Evolutionary conservation across 2,113 vertebrate genomes (phyloP).

Genomic region (Symphodus melops): DNA sequence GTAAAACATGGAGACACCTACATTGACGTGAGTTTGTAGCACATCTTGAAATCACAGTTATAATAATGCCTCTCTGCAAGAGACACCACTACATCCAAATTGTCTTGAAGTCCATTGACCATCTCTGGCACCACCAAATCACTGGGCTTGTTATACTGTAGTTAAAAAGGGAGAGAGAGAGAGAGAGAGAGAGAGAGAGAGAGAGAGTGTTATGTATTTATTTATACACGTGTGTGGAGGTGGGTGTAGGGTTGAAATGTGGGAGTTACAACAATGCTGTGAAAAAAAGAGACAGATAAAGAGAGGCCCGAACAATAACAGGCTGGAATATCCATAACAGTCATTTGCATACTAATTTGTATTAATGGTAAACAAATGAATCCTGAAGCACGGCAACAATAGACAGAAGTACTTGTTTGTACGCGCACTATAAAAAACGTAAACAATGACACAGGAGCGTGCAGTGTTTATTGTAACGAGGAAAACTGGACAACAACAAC

Average conservation of each 20-base stretch:
- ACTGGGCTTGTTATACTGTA: conserved; percentile 98
- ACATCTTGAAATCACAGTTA: conserved; percentile 99
- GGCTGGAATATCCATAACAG: background rate
- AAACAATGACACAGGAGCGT: background rate
- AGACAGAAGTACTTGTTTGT: background rate
- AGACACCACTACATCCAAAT: conserved; percentile 97
- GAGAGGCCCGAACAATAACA: background rate
- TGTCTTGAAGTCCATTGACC: conserved; percentile 93
- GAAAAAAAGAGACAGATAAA: background rate
- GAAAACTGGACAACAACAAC: background rate
- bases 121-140: conserved; percentile 91
- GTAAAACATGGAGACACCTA: conserved; percentile 78
- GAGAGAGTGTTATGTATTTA: background rate
- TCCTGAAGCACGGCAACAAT: background rate
- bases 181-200: no score
- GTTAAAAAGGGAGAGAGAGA: conserved; percentile 31
- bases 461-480: background rate
- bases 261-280: conserved; percentile 1
- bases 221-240: background rate
- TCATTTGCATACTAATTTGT: conserved; percentile 24
- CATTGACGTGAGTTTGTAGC: conserved; percentile 97
- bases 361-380: conserved; percentile 13
- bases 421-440: background rate
- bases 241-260: background rate
- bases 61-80: conserved; percentile 99